A percentile compares a stretch with the other conserved stretches of the same genome.
Evolutionary conservation across 2,113 vertebrate species (phyloP).

Genomic region (Mus pahari): DNA sequence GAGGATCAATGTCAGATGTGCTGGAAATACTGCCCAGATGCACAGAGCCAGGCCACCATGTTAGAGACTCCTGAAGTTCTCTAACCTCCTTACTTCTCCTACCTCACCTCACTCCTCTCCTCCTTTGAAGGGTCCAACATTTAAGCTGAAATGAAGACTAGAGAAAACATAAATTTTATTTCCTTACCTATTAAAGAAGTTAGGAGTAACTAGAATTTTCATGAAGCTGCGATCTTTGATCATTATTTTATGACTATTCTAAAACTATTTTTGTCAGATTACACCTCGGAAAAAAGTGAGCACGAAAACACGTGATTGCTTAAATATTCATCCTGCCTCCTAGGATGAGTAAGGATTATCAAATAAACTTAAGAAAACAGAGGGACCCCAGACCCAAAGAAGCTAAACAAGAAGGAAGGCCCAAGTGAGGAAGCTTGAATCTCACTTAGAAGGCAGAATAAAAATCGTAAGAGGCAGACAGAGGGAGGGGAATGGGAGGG

Average conservation of each 20-base stretch:
- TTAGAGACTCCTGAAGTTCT: neutral
- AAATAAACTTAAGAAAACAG: neutral
- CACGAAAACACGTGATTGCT: neutral
- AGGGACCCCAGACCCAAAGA: too few relatives aligned
- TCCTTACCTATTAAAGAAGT: neutral
- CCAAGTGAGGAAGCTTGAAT: too few relatives aligned
- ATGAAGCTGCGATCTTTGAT: neutral
- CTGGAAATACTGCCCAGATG: neutral
- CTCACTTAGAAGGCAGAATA: too few relatives aligned
- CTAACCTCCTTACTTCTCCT: neutral
- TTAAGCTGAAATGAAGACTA: neutral
- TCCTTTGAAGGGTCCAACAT: neutral
- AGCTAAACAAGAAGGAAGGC: too few relatives aligned
- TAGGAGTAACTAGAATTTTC: neutral
- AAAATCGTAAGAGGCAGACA: too few relatives aligned
- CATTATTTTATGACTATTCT: neutral
- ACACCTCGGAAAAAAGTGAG: neutral
- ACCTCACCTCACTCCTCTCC: neutral
- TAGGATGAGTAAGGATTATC: neutral
- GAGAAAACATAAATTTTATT: neutral
- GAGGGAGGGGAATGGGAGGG: too few relatives aligned
- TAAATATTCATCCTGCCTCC: neutral
- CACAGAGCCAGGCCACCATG: neutral
- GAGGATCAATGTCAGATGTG: neutral
- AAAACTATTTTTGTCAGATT: neutral